Evolutionary conservation across 2,113 vertebrate genomes (phyloP).

Genomic region (Planiliza haematocheilus): DNA sequence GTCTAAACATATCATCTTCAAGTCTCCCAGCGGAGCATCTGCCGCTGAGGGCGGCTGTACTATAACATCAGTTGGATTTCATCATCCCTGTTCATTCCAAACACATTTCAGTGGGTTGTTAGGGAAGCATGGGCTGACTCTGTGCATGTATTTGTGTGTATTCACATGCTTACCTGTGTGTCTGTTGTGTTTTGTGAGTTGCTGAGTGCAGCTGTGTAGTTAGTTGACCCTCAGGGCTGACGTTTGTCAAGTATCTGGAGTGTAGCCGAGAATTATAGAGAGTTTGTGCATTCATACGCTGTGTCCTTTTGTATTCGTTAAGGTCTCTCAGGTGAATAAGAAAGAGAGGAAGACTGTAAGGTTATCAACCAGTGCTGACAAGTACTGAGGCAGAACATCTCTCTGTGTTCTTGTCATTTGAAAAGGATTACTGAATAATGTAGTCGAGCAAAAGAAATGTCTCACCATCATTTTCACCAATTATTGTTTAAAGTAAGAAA

Average conservation of each 20-base stretch:
- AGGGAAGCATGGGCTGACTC: not conserved
- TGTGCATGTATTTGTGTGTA: not conserved
- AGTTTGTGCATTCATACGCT: not conserved
- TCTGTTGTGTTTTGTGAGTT: not conserved
- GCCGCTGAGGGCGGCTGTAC: not conserved
- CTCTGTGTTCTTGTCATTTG: not conserved
- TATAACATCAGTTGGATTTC: slow-evolving; percentile 28
- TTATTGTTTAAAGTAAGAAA: no score
- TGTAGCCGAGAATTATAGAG: not conserved
- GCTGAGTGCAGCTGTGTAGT: not conserved
- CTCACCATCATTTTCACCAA: not conserved
- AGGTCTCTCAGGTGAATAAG: slow-evolving; percentile 33
- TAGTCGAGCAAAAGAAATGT: not conserved
- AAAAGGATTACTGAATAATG: no score
- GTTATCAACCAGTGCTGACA: slow-evolving; percentile 62
- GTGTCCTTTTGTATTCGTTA: not conserved
- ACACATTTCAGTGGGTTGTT: not conserved
- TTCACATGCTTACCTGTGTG: not conserved
- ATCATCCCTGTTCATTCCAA: slow-evolving; percentile 16
- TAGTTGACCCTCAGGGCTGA: not conserved
- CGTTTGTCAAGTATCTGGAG: slow-evolving; percentile 22
- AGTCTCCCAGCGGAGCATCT: slow-evolving; percentile 17
- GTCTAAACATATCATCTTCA: slow-evolving; percentile 40
- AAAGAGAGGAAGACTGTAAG: slow-evolving; percentile 67
- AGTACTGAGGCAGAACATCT: not conserved